Evolutionary conservation across 2,888 invertebrate species (phyloP).

Genomic region (Epsilonema sp.): DNA sequence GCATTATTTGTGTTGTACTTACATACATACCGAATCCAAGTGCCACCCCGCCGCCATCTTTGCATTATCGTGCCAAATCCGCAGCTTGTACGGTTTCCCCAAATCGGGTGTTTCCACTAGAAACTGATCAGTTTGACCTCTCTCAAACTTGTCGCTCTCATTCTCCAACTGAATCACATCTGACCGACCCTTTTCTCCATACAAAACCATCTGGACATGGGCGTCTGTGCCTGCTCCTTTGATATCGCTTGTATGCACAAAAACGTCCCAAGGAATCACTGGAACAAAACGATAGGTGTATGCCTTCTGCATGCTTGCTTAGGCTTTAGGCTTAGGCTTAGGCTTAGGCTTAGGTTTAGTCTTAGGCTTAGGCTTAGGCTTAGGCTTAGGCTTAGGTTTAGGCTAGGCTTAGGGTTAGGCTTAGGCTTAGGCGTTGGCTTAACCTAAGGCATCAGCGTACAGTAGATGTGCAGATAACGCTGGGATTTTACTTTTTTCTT

Average conservation of each 20-base stretch:
- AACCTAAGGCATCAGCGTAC: too few relatives aligned
- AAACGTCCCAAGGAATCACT: neutral
- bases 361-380: too few relatives aligned
- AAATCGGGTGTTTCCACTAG: conserved; percentile 13
- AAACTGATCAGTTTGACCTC: conserved; percentile 28
- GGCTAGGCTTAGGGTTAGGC: too few relatives aligned
- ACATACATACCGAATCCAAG: conserved; percentile 21
- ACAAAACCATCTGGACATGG: conserved; percentile 28
- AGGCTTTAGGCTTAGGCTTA: too few relatives aligned
- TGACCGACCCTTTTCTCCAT: conserved; percentile 30
- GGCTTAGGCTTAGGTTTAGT: too few relatives aligned
- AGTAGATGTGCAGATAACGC: too few relatives aligned
- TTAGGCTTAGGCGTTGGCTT: too few relatives aligned
- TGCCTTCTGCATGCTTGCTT: too few relatives aligned
- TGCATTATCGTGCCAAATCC: conserved; percentile 30
- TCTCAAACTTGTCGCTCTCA: conserved; percentile 23
- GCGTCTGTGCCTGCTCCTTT: conserved; percentile 31
- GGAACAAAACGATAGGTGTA: too few relatives aligned
- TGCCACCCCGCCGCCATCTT: conserved; percentile 31
- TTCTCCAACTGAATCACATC: neutral
- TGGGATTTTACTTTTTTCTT: neutral
- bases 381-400: too few relatives aligned
- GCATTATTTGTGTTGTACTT: too few relatives aligned
- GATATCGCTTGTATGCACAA: conserved; percentile 23
- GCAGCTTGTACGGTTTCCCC: conserved; percentile 26